A percentile compares a stretch with the other conserved stretches of the same genome.
phyloP scores from a whole-genome alignment of 2,888 invertebrate species.

The Galerucella nymphaeae region DNA sequence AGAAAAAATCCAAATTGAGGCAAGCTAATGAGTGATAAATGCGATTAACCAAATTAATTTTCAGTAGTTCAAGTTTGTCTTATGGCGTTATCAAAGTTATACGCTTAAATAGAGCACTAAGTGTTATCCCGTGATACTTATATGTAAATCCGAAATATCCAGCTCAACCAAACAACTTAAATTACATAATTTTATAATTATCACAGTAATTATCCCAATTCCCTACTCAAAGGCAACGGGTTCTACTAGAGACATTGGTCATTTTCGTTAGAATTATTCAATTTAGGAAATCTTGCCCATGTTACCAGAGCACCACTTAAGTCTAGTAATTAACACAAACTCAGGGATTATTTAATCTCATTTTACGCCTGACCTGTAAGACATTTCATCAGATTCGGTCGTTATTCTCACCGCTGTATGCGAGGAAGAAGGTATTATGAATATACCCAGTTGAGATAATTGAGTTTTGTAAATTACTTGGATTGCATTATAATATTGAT shows the following conservation, averaged over 20 bases:
- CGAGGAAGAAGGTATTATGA: constrained; percentile 36
- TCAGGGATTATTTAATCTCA: constrained; percentile 61
- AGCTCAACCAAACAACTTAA: constrained; percentile 34
- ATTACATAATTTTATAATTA: constrained; percentile 45
- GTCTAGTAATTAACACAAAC: constrained; percentile 60
- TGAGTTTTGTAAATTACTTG: constrained; percentile 37
- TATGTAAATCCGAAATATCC: constrained; percentile 8
- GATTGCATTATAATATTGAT: constrained; percentile 40
- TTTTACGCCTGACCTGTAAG: constrained; percentile 62
- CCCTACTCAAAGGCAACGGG: constrained; percentile 38
- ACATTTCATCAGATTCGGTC: constrained; percentile 54
- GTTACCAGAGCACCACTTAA: constrained; percentile 48
- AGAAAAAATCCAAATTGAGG: background rate
- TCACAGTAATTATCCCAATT: constrained; percentile 43
- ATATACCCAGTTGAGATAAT: constrained; percentile 37
- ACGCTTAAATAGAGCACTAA: background rate
- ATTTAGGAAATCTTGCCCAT: constrained; percentile 59
- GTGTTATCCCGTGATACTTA: background rate
- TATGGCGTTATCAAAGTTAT: background rate
- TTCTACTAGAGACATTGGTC: constrained; percentile 47
- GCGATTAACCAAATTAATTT: background rate
- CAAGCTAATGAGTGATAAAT: background rate
- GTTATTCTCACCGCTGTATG: constrained; percentile 41
- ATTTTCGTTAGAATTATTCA: constrained; percentile 60
- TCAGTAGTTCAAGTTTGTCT: background rate